Conservation (phyloP, 2,797 vertebrate species). For the Amblyopsis hoosieri region DNA sequence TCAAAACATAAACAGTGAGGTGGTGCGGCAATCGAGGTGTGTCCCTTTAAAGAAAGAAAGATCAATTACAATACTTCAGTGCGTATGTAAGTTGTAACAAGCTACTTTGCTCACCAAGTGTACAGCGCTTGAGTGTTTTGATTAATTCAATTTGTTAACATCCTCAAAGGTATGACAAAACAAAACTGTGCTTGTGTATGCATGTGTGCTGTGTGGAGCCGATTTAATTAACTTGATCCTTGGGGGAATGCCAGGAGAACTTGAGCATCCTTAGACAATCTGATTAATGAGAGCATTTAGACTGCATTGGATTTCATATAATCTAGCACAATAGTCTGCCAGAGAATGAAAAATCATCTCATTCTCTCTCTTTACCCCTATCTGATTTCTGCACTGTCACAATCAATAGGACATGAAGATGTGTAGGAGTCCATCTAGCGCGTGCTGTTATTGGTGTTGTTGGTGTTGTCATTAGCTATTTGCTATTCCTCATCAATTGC, state of each 20-base stretch:
- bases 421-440: conserved; percentile 27
- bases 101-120: too few species aligned
- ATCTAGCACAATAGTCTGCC: conserved; percentile 50
- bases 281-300: conserved; percentile 78
- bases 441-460: neutral
- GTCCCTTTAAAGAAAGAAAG: neutral
- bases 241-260: conserved; percentile 45
- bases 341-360: conserved; percentile 73
- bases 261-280: conserved; percentile 53
- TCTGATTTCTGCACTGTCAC: conserved; percentile 54
- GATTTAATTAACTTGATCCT: conserved; percentile 73
- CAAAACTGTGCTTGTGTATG: conserved; percentile 28
- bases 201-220: conserved; percentile 23
- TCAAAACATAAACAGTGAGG: too few species aligned
- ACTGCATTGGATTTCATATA: conserved; percentile 68
- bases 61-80: too few species aligned
- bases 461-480: conserved; percentile 43
- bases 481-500: conserved; percentile 33
- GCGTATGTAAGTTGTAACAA: too few species aligned
- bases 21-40: neutral
- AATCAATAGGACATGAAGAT: conserved; percentile 69
- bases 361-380: conserved; percentile 67
- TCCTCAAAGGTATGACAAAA: conserved; percentile 35
- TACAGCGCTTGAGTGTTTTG: conserved; percentile 20
- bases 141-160: conserved; percentile 45